Conservation (phyloP, 2,797 vertebrate species). For the Chaetodon trifasciatus region DNA sequence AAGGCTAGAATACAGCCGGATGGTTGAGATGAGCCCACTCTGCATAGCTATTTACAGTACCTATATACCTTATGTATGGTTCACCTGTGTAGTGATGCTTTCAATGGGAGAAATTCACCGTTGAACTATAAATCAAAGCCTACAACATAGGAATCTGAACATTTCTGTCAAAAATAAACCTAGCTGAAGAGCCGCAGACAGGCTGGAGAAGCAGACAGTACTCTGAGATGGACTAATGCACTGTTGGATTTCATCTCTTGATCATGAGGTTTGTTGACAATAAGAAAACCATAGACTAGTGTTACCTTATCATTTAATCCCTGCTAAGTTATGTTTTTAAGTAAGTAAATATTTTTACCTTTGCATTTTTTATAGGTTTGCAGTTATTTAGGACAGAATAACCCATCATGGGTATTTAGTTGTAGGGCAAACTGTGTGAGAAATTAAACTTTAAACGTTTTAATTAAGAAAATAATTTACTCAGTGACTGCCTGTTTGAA, state of each 20-base stretch:
- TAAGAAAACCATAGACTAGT: neutral
- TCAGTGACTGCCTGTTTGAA: neutral
- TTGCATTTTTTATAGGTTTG: neutral
- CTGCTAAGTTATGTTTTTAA: neutral
- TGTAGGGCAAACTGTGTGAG: neutral
- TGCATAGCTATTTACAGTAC: too few relatives aligned
- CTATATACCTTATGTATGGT: too few relatives aligned
- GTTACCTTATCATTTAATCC: neutral
- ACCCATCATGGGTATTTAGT: neutral
- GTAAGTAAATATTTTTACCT: too few relatives aligned
- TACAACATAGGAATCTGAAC: neutral
- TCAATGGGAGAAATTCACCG: neutral
- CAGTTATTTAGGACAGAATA: neutral
- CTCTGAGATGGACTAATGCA: neutral
- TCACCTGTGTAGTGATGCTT: neutral
- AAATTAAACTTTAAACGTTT: neutral
- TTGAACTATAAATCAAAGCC: too few relatives aligned
- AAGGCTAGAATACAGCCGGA: too few relatives aligned
- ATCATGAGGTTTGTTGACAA: neutral
- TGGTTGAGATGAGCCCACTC: too few relatives aligned
- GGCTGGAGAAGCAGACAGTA: neutral
- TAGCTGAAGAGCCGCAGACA: neutral
- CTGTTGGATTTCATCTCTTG: neutral
- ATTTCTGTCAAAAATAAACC: neutral
- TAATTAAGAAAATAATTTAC: constrained; percentile 22